Evolutionary conservation across 1,140 invertebrate species (phyloP), one percentile per base, ranked within the genome.

Genomic region (Episyrphus balteatus): DNA sequence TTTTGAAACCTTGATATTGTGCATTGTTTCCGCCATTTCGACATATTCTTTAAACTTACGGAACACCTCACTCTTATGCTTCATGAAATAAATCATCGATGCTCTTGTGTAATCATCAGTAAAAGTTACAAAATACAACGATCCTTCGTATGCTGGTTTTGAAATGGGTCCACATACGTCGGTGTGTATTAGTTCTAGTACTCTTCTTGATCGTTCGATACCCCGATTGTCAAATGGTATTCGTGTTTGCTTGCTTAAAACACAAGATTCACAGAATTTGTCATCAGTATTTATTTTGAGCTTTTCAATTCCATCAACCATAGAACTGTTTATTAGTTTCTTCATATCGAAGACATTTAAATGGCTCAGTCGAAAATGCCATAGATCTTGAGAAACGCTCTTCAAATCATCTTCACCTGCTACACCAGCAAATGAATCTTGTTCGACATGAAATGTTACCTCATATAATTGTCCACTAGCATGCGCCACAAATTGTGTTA

Each of bases 21-120:
- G n/a, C n/a, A n/a, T n/a, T n/a, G n/a, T n/a, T n/a, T n/a, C n/a
- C n/a, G n/a, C n/a, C n/a, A n/a, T n/a, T n/a, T n/a, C n/a, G n/a
- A n/a, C n/a, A n/a, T n/a, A n/a, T n/a, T 31, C 21, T 31, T 47
- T 40, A 33, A 47, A 32, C 3, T n/a, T 19, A 14, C 32, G 19
- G 19, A 47, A 47, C n/a, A 47, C 46, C 18, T 41, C 17, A 11
- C 37, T 40, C 15, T 47, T 47, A 17, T 47, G 40, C 15, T 40
- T 31, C 10, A 47, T 31, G 3, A 40, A 19, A 33, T 47, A 47
- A 30, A 47, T 41, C 9, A 40, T 14, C 12, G 42, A 46, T 50
- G 62, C 68, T 53, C 60, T 53, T n/a, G 60, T 64, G 51, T 42
- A 70, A 53, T 71, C 61, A 53, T 70, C 68, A 37, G 60, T 59